A percentile compares a stretch with the other conserved stretches of the same genome.
phyloP scores from a whole-genome alignment of 2,797 vertebrate genomes.

The Caiman crocodilus region DNA sequence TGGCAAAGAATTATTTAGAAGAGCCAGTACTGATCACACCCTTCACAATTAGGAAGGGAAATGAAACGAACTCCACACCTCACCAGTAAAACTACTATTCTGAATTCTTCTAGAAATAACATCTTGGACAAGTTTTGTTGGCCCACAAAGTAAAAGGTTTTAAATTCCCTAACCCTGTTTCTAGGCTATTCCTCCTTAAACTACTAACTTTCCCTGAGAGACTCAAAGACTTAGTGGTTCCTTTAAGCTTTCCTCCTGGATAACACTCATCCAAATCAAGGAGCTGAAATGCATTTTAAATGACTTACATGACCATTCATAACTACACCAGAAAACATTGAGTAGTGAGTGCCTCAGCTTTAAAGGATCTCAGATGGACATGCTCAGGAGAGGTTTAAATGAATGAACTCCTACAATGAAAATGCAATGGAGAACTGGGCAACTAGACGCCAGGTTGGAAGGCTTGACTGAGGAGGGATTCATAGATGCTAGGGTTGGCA shows the following conservation, averaged over 20 bases:
- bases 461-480: too few relatives aligned
- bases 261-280: not conserved
- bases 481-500: too few relatives aligned
- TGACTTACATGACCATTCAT: not conserved
- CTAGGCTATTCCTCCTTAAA: not conserved
- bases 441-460: not conserved
- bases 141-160: not conserved
- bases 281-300: not conserved
- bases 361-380: not conserved
- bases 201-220: not conserved
- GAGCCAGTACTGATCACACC: not conserved
- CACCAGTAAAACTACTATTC: not conserved
- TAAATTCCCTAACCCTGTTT: not conserved
- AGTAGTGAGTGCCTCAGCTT: not conserved
- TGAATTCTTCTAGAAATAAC: not conserved
- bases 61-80: not conserved
- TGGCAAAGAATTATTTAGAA: not conserved
- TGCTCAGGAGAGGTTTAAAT: not conserved
- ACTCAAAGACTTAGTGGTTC: not conserved
- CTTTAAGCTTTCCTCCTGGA: not conserved
- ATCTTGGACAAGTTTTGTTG: not conserved
- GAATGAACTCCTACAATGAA: not conserved
- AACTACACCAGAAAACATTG: not conserved
- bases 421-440: not conserved
- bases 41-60: not conserved